Evolutionary conservation across 2,888 invertebrate genomes (phyloP).

Genomic region (Drosophila birchii): DNA sequence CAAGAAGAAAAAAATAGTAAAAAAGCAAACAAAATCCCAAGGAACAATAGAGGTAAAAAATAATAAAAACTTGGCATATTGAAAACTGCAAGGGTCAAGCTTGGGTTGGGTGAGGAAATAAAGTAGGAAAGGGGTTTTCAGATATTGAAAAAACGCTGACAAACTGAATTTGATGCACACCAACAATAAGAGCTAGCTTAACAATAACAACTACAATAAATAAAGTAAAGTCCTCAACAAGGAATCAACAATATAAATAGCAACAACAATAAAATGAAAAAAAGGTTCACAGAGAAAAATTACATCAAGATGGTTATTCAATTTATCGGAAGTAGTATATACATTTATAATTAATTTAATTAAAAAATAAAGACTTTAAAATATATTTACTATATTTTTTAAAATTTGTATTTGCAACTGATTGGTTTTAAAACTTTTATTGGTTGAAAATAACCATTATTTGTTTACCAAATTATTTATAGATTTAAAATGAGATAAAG

Average conservation of each 20-base stretch:
- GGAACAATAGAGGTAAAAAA: constrained; percentile 23
- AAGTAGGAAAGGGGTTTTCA: neutral
- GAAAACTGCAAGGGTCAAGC: constrained; percentile 44
- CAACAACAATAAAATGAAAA: constrained; percentile 29
- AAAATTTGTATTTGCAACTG: neutral
- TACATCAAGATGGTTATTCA: neutral
- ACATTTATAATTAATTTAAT: neutral
- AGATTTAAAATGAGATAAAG: no score
- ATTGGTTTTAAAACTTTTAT: neutral
- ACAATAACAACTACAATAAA: constrained; percentile 33
- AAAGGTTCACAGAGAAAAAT: constrained; percentile 17
- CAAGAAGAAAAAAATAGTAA: constrained; percentile 34
- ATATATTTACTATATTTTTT: neutral
- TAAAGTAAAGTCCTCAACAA: constrained; percentile 22
- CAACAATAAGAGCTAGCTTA: constrained; percentile 42
- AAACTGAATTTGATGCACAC: constrained; percentile 68
- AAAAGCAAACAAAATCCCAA: constrained; percentile 15
- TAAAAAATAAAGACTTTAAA: neutral
- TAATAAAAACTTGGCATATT: constrained; percentile 49
- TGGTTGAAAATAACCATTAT: neutral
- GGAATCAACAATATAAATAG: constrained; percentile 48
- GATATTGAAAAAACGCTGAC: constrained; percentile 42
- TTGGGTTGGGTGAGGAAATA: neutral
- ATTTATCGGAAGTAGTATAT: neutral
- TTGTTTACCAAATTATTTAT: neutral